Conservation (phyloP, 2,113 vertebrate genomes). For the Cheilinus undulatus region DNA sequence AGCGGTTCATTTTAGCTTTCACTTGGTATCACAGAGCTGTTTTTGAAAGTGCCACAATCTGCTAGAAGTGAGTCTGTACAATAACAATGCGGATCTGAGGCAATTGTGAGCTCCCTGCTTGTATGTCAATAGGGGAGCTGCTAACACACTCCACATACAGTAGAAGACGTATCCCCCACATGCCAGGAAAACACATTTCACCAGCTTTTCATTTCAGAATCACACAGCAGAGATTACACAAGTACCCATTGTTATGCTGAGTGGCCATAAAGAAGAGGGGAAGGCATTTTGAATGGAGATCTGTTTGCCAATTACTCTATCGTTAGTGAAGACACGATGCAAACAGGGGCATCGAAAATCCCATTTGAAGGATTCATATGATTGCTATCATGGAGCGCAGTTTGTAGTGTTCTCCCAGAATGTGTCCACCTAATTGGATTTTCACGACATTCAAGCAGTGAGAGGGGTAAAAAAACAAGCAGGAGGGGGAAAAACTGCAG, state of each 20-base stretch:
- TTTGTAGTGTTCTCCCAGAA: constrained; percentile 65
- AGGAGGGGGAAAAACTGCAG: not conserved
- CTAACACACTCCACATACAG: constrained; percentile 22
- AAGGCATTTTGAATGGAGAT: constrained; percentile 62
- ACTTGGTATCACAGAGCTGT: constrained; percentile 25
- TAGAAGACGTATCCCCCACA: constrained; percentile 37
- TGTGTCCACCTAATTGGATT: constrained; percentile 78
- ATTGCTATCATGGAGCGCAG: constrained; percentile 57
- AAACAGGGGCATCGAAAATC: constrained; percentile 60
- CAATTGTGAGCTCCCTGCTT: constrained; percentile 20
- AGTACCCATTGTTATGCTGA: constrained; percentile 69
- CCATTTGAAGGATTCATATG: constrained; percentile 74
- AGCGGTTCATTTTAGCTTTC: constrained; percentile 34
- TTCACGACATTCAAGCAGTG: constrained; percentile 61
- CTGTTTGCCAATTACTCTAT: constrained; percentile 77
- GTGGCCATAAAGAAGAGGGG: constrained; percentile 65
- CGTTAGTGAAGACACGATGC: constrained; percentile 68
- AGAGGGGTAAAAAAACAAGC: constrained; percentile 16
- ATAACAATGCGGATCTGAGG: constrained; percentile 21
- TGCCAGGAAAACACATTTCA: constrained; percentile 60
- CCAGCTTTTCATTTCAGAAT: constrained; percentile 62
- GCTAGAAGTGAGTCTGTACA: not conserved
- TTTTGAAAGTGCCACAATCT: not conserved
- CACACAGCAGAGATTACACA: constrained; percentile 66
- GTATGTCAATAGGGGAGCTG: constrained; percentile 31